Evolutionary conservation across 2,888 invertebrate species (phyloP).

Genomic region (Philopedon plagiatum): DNA sequence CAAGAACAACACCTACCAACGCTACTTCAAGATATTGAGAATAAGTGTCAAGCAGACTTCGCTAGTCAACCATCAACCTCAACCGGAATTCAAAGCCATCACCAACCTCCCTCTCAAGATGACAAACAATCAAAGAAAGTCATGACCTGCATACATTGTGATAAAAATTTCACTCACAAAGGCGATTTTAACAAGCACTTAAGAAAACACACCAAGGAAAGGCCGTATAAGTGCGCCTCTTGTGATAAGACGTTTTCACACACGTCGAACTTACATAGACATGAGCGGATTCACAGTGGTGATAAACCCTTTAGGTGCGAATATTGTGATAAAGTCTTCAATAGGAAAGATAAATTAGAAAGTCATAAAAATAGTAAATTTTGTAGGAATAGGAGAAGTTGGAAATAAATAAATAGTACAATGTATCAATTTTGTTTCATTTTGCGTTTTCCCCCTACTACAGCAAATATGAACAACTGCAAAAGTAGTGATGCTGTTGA

Average conservation of each 20-base stretch:
- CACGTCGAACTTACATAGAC: constrained; percentile 81
- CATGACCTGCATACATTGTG: constrained; percentile 62
- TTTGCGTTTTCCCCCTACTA: too few species aligned
- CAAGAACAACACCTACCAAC: constrained; percentile 15
- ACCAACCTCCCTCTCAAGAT: constrained; percentile 41
- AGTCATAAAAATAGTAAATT: constrained; percentile 62
- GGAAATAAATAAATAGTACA: too few species aligned
- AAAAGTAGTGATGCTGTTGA: too few species aligned
- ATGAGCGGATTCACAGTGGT: constrained; percentile 83
- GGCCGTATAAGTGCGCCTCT: constrained; percentile 62
- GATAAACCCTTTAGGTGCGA: constrained; percentile 76
- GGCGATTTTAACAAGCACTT: constrained; percentile 67
- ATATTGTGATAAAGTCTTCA: constrained; percentile 63
- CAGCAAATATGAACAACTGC: too few species aligned
- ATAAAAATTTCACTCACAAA: constrained; percentile 64
- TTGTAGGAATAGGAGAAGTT: constrained; percentile 54
- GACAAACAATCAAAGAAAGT: constrained; percentile 50
- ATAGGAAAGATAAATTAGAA: constrained; percentile 65
- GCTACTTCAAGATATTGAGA: constrained; percentile 17
- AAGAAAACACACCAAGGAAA: constrained; percentile 65
- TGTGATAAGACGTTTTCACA: constrained; percentile 64
- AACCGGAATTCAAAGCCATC: not conserved
- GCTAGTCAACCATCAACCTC: constrained; percentile 57
- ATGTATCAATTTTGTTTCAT: too few species aligned
- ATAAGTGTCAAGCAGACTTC: constrained; percentile 1